Evolutionary conservation across 2,797 vertebrate genomes (phyloP), one percentile per base, ranked within the genome.

Genomic region (Sardinella longiceps): DNA sequence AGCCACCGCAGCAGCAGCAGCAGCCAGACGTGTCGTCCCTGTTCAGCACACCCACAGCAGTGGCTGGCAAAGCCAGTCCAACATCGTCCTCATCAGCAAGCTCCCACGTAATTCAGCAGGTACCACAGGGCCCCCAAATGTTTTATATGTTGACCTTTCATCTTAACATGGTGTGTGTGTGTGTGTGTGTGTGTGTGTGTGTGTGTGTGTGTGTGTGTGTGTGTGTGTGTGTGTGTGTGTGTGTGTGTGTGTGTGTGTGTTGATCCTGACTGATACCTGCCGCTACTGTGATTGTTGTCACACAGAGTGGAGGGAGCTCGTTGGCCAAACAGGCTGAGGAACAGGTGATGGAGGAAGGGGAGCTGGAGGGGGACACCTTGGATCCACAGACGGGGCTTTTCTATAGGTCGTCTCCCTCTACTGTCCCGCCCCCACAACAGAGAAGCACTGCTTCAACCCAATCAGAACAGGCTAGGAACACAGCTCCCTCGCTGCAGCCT

Each of bases 381-480:
- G 98, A 99, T 91, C 98, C 98, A 46, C 98, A 99, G 94, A 99
- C 98, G 0, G 98, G 98, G 77, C 94, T 99, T 86, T 99, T 99
- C 91, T 99, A 99, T 93, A 95, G 98, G 88, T 97, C 97, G 46
- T 94, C 95, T 87, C 92, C 96, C 91, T 90, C 96, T 5, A 91
- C 96, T 84, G 88, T 95, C 85, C 96, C 96, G 85, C 95, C 94
- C 87, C 92, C 95, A 46, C 95, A 95, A 91, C 70, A 77, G 37
- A 77, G 33, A 43, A 39, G 15, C 93, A 84, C 0, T 95, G 0
- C 90, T 92, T 53, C 97, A 94, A 84, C 77, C 81, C 7, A 46
- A n/a, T 53, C 83, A 80, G 74, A 58, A 50, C 83, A 50, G 9
- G 51, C 3, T 80, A 28, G 94, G 93, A 87, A 85, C 43, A 88